These are phyloP conservation scores for Orchestes rusci DNA, from an alignment of 2,888 invertebrate genomes.

Conservation along the genomic window DNA sequence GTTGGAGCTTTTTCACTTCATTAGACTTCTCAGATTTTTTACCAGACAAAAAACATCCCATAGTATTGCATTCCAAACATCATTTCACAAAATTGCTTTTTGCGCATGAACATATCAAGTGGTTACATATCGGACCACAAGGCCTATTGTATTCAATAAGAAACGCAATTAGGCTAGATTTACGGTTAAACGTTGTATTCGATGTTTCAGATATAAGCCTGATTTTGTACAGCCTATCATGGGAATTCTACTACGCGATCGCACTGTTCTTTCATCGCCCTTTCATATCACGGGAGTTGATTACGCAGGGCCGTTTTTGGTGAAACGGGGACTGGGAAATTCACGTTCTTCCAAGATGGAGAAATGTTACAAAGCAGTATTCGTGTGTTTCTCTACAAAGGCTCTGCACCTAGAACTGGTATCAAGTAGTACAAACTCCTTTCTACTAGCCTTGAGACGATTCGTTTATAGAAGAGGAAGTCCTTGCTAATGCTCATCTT, in stretches of 20 bases:
- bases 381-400: constrained; percentile 20
- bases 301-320: constrained; percentile 20
- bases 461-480: constrained; percentile 1
- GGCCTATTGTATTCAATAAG: constrained; percentile 17
- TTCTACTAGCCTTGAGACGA: constrained; percentile 10
- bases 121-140: constrained; percentile 22
- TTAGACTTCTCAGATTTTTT: constrained; percentile 12
- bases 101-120: constrained; percentile 12
- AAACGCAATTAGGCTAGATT: constrained; percentile 14
- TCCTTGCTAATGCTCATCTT: constrained; percentile 3
- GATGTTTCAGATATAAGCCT: constrained; percentile 10
- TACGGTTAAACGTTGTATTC: constrained; percentile 1
- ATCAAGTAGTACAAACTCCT: constrained; percentile 24
- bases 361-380: constrained; percentile 5
- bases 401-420: constrained; percentile 33
- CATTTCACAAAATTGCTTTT: constrained; percentile 13
- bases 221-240: constrained; percentile 6
- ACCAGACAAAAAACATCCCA: constrained; percentile 21
- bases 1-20: constrained; percentile 22
- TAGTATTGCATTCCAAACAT: constrained; percentile 20
- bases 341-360: background rate
- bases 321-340: constrained; percentile 6
- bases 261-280: background rate
- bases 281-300: constrained; percentile 17
- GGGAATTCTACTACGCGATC: constrained; percentile 4